Percentiles rank a stretch among this genome's conserved stretches.
Conservation (phyloP, 2,113 vertebrate genomes). For the Andinoacara biseriatus region DNA sequence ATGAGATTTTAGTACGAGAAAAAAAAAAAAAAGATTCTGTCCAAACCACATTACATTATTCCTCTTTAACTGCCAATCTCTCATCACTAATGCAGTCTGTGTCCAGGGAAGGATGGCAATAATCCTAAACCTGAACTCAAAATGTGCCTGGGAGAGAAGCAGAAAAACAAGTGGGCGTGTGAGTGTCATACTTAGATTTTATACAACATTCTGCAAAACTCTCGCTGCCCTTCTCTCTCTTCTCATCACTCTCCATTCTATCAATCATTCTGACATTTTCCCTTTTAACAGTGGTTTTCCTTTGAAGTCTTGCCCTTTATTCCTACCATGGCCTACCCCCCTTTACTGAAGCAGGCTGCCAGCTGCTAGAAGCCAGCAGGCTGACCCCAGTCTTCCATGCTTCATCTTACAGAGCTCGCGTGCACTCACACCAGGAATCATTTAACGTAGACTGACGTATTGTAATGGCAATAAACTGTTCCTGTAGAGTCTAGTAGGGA, state of each 20-base stretch:
- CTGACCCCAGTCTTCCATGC: conserved; percentile 17
- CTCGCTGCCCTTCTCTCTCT: conserved; percentile 3
- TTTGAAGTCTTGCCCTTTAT: conserved; percentile 52
- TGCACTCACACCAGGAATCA: conserved; percentile 34
- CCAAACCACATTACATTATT: neutral
- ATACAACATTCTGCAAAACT: conserved; percentile 45
- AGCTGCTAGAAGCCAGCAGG: conserved; percentile 24
- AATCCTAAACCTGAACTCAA: conserved; percentile 53
- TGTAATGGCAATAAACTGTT: conserved; percentile 2
- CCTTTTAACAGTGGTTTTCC: conserved; percentile 13
- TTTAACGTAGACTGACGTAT: conserved; percentile 16
- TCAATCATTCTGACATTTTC: conserved; percentile 41
- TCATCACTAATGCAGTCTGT: neutral
- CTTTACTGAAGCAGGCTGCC: conserved; percentile 34
- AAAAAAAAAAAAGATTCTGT: neutral
- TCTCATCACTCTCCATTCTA: conserved; percentile 32
- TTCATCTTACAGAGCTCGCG: neutral
- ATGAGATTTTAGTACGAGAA: neutral
- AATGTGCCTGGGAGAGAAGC: conserved; percentile 40
- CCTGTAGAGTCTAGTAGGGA: neutral
- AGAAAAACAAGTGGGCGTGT: conserved; percentile 42
- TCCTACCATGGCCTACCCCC: neutral
- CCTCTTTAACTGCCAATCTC: conserved; percentile 8
- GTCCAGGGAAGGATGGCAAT: conserved; percentile 44
- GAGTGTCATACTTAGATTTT: conserved; percentile 68